A percentile compares a stretch with the other conserved stretches of the same genome.
These are phyloP conservation scores for Piliocolobus tephrosceles DNA, from an alignment of 2,113 vertebrate species.

Conservation along the genomic window DNA sequence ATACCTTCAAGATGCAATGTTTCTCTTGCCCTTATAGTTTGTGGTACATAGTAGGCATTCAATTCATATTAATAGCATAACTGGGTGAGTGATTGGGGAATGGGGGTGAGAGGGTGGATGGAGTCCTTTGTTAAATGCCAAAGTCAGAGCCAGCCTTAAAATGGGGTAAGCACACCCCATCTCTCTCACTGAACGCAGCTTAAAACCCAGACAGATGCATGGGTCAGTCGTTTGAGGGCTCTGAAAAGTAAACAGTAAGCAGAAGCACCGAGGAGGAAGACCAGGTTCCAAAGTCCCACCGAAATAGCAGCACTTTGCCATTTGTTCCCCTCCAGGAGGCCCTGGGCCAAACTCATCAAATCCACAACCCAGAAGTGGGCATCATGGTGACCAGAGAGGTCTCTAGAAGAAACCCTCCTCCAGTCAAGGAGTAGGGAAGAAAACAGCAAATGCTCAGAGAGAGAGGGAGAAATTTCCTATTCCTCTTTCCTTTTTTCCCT, in stretches of 20 bases:
- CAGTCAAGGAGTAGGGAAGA: background rate
- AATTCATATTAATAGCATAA: background rate
- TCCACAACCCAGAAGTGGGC: background rate
- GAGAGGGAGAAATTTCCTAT: background rate
- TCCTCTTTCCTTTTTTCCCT: background rate
- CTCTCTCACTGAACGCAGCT: background rate
- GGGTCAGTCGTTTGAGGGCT: background rate
- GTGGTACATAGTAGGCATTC: background rate
- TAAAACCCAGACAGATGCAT: rapidly evolving
- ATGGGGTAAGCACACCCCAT: background rate
- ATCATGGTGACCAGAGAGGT: background rate
- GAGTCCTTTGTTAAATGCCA: background rate
- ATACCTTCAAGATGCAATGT: background rate
- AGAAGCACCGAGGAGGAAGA: background rate
- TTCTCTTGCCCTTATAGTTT: background rate
- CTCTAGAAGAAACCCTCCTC: background rate
- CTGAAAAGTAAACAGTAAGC: background rate
- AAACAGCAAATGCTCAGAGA: background rate
- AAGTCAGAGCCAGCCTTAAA: background rate
- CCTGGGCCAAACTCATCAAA: background rate
- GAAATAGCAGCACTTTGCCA: background rate
- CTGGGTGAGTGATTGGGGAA: background rate
- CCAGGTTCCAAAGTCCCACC: background rate
- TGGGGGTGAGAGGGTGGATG: rapidly evolving
- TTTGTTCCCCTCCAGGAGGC: background rate